phyloP scores from a whole-genome alignment of 2,888 invertebrate genomes.

The Phengaris alcon region DNA sequence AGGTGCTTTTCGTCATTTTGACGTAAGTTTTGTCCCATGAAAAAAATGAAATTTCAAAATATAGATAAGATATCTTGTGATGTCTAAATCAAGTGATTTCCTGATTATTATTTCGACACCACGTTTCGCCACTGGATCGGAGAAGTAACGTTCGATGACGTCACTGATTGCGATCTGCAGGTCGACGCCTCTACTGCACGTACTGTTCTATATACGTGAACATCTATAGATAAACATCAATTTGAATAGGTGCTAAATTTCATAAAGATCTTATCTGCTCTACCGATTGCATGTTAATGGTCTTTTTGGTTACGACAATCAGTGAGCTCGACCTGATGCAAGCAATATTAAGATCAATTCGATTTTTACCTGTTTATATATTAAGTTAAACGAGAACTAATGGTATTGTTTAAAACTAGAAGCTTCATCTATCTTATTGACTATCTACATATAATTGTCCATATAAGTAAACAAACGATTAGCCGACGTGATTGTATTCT shows the following conservation, averaged over 20 bases:
- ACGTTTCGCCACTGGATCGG: conserved; percentile 11
- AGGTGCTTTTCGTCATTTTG: not conserved
- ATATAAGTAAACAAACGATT: conserved; percentile 18
- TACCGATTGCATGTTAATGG: not conserved
- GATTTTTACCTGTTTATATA: not conserved
- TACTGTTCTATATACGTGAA: conserved; percentile 19
- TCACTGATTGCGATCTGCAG: conserved; percentile 15
- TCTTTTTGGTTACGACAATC: not conserved
- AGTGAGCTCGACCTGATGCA: not conserved
- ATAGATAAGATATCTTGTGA: too few relatives aligned
- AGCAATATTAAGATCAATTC: not conserved
- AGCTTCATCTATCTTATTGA: not conserved
- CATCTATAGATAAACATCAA: conserved; percentile 3
- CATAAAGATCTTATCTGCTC: not conserved
- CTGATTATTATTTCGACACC: not conserved
- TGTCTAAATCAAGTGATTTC: conserved; percentile 6
- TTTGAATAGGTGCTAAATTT: not conserved
- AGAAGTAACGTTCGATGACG: conserved; percentile 4
- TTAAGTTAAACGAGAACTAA: not conserved
- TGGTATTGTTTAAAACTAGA: not conserved
- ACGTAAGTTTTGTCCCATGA: not conserved
- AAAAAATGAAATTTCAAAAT: too few relatives aligned
- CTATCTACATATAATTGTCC: conserved; percentile 2
- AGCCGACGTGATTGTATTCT: conserved; percentile 12
- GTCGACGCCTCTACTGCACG: not conserved